phyloP scores from a whole-genome alignment of 1,140 invertebrate genomes.

The Megalopta genalis region DNA sequence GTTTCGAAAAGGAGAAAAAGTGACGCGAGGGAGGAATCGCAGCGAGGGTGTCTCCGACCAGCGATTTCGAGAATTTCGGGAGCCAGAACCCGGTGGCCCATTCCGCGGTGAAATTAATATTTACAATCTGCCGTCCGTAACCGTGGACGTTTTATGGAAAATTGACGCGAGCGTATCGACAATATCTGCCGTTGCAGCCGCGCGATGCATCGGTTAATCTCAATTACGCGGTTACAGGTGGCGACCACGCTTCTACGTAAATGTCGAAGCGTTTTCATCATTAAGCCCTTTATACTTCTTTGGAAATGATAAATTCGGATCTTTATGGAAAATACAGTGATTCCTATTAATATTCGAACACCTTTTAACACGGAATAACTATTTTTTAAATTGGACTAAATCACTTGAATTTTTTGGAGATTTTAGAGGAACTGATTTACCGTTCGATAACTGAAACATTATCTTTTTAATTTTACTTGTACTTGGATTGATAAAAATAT shows the following conservation, averaged over 20 bases:
- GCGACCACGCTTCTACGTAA: neutral
- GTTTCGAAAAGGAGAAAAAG: neutral
- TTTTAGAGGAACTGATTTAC: no score
- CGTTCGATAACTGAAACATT: no score
- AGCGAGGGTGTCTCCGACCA: neutral
- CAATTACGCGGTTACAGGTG: conserved; percentile 39
- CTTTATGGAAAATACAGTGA: no score
- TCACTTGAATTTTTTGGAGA: no score
- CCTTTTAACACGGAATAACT: no score
- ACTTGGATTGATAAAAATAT: no score
- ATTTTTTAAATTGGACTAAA: no score
- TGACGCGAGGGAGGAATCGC: neutral
- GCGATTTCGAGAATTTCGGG: neutral
- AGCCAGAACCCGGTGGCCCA: neutral
- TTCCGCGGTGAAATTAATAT: conserved; percentile 33
- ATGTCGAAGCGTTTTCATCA: neutral
- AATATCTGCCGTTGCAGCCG: conserved; percentile 19
- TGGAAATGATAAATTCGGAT: no score
- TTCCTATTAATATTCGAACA: no score
- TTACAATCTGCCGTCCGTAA: conserved; percentile 34
- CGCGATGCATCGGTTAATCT: conserved; percentile 40
- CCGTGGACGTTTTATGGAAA: conserved; percentile 24
- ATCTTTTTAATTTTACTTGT: no score
- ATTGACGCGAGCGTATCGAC: conserved; percentile 33
- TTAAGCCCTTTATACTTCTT: neutral